Evolutionary conservation across 2,113 vertebrate species (phyloP), one percentile per base, ranked within the genome.

Genomic region (Aptenodytes forsteri): DNA sequence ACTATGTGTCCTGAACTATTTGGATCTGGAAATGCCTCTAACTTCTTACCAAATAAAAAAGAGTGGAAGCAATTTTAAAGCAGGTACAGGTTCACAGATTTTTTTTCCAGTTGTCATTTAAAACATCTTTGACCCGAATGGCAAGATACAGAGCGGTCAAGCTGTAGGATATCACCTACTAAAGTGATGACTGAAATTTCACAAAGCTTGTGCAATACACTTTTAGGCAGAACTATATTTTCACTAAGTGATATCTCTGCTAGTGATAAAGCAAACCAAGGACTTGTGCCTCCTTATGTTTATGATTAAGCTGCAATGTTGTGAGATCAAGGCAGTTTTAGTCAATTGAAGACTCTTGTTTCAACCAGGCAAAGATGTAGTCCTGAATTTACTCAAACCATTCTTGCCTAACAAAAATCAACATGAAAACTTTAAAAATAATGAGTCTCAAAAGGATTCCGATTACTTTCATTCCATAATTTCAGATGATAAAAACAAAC

Each of bases 351-450:
- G 95, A 89, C 55, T 59, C 72, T 94, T 95, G 46, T 47, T 95
- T 96, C 92, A 96, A 96, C 89, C 67, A 95, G 92, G 83, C 85
- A 82, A 92, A 89, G 52, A 95, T 83, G 92, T 96, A 97, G 83
- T 42, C 42, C 82, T 66, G 72, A 94, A 95, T 97, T 93, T 97
- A 91, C 71, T 83, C 89, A 93, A 96, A 92, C 67, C 70, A 40
- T 97, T 86, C 73, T 88, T 91, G 84, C 66, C 70, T 96, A 96
- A 96, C 72, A 97, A 93, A 97, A 96, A 76, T 88, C 96, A 96
- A 96, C 71, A 38, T 95, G 97, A 98, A 98, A 97, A 97, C 86
- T 97, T 96, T 94, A 81, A 87, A 97, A 96, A 97, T 98, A 98
- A 98, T 59, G 92, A 96, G 94, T 90, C 88, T 91, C 77, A 70